Conservation (phyloP, 1,140 invertebrate species). For the Drosophila busckii region DNA sequence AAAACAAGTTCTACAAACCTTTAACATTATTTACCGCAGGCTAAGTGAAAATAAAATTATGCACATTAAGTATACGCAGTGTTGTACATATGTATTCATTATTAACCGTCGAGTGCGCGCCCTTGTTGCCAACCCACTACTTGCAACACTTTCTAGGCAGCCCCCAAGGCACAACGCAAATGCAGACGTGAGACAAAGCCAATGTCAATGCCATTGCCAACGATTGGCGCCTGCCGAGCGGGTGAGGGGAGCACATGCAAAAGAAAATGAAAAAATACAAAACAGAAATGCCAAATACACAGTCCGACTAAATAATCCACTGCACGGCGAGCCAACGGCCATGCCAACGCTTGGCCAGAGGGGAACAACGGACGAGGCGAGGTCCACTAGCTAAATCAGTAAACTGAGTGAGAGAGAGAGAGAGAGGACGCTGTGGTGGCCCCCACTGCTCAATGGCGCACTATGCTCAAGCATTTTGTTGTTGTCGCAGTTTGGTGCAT, state of each 20-base stretch:
- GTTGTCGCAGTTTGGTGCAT: neutral
- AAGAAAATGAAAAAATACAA: constrained; percentile 15
- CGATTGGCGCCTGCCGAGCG: neutral
- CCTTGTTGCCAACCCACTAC: neutral
- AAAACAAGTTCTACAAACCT: too few relatives aligned
- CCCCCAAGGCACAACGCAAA: constrained; percentile 4
- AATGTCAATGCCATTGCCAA: constrained; percentile 56
- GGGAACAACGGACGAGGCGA: too few relatives aligned
- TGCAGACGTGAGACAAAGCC: constrained; percentile 11
- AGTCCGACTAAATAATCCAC: constrained; percentile 56
- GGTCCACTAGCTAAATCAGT: too few relatives aligned
- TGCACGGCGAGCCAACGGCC: constrained; percentile 26
- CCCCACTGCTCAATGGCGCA: constrained; percentile 29
- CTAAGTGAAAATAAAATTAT: neutral
- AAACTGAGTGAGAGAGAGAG: too few relatives aligned
- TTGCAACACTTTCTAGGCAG: neutral
- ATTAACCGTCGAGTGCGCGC: too few relatives aligned
- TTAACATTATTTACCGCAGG: too few relatives aligned
- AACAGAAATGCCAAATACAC: constrained; percentile 40
- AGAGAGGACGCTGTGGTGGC: too few relatives aligned
- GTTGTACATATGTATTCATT: too few relatives aligned
- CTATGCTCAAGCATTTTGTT: constrained; percentile 32
- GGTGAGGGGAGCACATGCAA: constrained; percentile 4
- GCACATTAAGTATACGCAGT: neutral
- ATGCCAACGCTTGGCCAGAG: constrained; percentile 6